These are phyloP conservation scores for Lottia gigantea DNA, from an alignment of 2,888 invertebrate species.

Conservation along the genomic window DNA sequence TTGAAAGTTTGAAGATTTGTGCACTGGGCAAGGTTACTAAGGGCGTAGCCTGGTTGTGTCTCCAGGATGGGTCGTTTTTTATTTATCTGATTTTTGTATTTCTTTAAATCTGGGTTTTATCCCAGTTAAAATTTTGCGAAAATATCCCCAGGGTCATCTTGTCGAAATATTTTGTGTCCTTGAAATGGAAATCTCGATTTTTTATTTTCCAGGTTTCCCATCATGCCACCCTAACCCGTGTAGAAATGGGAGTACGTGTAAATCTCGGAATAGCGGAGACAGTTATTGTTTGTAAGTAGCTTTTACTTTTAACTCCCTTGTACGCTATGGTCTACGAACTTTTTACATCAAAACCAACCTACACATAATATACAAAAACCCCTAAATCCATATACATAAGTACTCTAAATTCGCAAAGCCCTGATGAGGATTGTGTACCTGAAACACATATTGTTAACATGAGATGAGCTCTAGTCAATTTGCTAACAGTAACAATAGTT, in stretches of 20 bases:
- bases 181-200: neutral
- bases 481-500: too few relatives aligned
- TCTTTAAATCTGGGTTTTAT: too few relatives aligned
- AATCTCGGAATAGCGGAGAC: constrained; percentile 35
- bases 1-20: neutral
- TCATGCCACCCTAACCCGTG: constrained; percentile 63
- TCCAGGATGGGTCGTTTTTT: too few relatives aligned
- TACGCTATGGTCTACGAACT: neutral
- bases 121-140: too few relatives aligned
- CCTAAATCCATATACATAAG: too few relatives aligned
- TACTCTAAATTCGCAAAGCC: too few relatives aligned
- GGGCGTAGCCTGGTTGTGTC: neutral
- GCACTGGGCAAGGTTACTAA: neutral
- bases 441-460: neutral
- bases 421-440: neutral
- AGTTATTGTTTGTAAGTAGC: constrained; percentile 56
- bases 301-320: neutral
- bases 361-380: too few relatives aligned
- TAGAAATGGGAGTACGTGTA: constrained; percentile 51
- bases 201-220: constrained; percentile 50
- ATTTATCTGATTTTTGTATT: too few relatives aligned
- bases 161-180: too few relatives aligned
- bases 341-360: too few relatives aligned
- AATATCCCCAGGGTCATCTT: too few relatives aligned
- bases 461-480: too few relatives aligned